Evolutionary conservation across 2,888 invertebrate species (phyloP), one percentile per base, ranked within the genome.

Genomic region (Lottia gigantea): DNA sequence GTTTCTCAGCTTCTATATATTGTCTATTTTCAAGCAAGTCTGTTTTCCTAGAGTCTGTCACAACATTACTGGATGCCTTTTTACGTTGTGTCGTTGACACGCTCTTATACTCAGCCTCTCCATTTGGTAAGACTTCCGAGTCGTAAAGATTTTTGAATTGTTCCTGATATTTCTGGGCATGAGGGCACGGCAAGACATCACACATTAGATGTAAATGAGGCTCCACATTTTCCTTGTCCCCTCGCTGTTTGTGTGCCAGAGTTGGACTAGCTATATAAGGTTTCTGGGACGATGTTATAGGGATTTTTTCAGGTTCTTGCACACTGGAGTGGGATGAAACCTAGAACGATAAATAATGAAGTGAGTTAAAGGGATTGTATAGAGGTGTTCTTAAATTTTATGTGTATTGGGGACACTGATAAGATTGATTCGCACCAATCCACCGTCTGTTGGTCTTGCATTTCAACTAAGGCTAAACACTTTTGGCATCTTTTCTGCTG

Each of bases 201-300:
- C 81, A 82, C 79, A 82, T 79, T 0, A 82, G 70, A 70, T 82
- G 82, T 26, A 81, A 72, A 68, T 82, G 82, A 49, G 82, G 81
- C 45, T 81, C 80, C 16, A 80, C 70, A n/a, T 73, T 70, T 19
- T 72, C 55, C 40, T 40, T 40, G 2, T 55, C 71, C 16, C 62
- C 46, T 25, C 64, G 63, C 64, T 25, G 64, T 12, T 69, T 68
- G 45, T 67, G 72, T 19, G 64, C 64, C 46, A 80, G 72, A 8
- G 71, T 72, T 16, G 80, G 80, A 72, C 80, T 80, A 46, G 81
- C 80, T 31, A 81, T 76, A 19, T 45, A 46, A 11, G 61, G 64
- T 16, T 64, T 62, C 12, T 23, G 26, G 25, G 49, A 40, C 6
- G 16, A 14, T 15, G 6, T 1, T 40, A 6, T 40, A 8, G 40